Evolutionary conservation across 37 sponge, comb jelly and placozoan species (phyloP).

Genomic region (Haliclona indistincta): DNA sequence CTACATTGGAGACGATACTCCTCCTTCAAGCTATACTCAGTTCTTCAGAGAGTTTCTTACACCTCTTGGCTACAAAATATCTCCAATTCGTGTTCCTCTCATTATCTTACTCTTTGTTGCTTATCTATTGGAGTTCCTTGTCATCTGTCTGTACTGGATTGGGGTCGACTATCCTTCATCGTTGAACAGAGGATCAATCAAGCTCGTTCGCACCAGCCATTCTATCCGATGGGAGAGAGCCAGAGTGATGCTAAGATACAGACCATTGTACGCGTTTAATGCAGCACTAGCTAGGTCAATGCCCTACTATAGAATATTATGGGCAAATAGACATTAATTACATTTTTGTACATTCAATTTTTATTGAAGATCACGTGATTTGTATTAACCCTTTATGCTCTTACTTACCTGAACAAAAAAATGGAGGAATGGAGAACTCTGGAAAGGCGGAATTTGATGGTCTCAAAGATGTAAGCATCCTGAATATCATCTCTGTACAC

Average conservation of each 20-base stretch:
- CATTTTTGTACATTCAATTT: no score
- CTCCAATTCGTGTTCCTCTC: background rate
- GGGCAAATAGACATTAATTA: no score
- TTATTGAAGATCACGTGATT: no score
- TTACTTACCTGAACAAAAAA: no score
- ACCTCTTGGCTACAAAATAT: conserved; percentile 43
- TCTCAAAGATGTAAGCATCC: background rate
- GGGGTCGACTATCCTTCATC: background rate
- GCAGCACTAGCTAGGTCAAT: conserved; percentile 45
- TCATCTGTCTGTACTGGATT: conserved; percentile 16
- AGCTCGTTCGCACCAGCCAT: conserved; percentile 22
- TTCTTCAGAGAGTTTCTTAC: conserved; percentile 40
- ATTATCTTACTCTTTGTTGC: conserved; percentile 2
- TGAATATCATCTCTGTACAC: background rate
- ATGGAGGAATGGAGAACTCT: background rate
- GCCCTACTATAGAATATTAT: conserved; percentile 49
- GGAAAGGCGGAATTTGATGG: background rate
- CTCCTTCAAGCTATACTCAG: conserved; percentile 9
- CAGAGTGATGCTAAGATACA: conserved; percentile 34
- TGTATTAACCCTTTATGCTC: no score
- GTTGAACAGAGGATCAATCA: conserved; percentile 15
- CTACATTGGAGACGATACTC: conserved; percentile 64
- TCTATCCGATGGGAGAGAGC: conserved; percentile 62
- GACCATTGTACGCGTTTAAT: conserved; percentile 29
- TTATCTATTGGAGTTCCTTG: conserved; percentile 40